These are phyloP conservation scores for Timandra comae DNA, from an alignment of 2,888 invertebrate species.

Conservation along the genomic window DNA sequence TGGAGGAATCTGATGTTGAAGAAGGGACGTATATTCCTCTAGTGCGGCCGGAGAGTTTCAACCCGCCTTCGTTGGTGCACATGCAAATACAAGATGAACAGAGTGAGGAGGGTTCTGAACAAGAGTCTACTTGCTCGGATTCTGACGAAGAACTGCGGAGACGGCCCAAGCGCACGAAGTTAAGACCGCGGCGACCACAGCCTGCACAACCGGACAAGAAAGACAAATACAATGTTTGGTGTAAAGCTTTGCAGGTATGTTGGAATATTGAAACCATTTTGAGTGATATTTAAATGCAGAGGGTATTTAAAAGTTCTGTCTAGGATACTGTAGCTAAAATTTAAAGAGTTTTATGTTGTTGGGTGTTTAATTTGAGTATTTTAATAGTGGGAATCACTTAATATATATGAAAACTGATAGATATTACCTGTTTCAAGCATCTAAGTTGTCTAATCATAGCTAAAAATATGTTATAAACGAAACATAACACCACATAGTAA, in stretches of 20 bases:
- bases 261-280: too few relatives aligned
- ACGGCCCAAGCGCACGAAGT: slow-evolving; percentile 72
- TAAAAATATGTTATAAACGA: too few relatives aligned
- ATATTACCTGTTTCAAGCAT: too few relatives aligned
- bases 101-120: slow-evolving; percentile 74
- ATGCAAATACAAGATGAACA: slow-evolving; percentile 78
- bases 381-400: too few relatives aligned
- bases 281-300: too few relatives aligned
- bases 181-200: slow-evolving; percentile 47
- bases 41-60: slow-evolving; percentile 73
- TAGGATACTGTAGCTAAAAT: too few relatives aligned
- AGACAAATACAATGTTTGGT: slow-evolving; percentile 89
- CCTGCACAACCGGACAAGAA: slow-evolving; percentile 62
- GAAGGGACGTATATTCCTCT: slow-evolving; percentile 76
- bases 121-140: slow-evolving; percentile 71
- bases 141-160: slow-evolving; percentile 77
- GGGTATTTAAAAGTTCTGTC: too few relatives aligned
- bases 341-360: too few relatives aligned
- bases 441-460: too few relatives aligned
- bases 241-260: slow-evolving; percentile 74
- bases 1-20: slow-evolving; percentile 71
- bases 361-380: too few relatives aligned
- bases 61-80: slow-evolving; percentile 65
- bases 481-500: too few relatives aligned
- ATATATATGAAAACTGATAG: too few relatives aligned